Evolutionary conservation across 2,113 vertebrate species (phyloP).

Genomic region (Podarcis raffonei): DNA sequence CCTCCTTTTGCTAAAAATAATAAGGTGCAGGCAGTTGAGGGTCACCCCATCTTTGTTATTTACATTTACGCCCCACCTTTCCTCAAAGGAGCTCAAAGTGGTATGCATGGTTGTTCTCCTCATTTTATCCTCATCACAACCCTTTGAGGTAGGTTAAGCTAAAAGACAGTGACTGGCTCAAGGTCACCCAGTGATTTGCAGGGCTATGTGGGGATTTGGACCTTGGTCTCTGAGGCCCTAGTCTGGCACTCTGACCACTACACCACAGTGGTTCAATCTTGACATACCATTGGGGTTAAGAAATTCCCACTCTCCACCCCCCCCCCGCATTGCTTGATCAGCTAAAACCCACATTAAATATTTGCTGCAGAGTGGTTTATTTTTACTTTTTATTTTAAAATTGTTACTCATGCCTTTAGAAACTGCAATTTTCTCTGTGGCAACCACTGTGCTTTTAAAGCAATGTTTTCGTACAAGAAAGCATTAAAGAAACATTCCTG

Average conservation of each 20-base stretch:
- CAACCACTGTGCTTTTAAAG: background rate
- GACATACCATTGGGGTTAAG: background rate
- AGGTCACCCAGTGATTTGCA: too few relatives aligned
- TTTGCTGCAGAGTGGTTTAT: background rate
- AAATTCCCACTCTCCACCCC: background rate
- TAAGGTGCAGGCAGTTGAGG: background rate
- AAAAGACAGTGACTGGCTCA: too few relatives aligned
- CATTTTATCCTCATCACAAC: too few relatives aligned
- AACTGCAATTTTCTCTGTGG: conserved; percentile 18
- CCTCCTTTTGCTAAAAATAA: background rate
- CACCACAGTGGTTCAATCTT: background rate
- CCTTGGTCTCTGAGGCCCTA: too few relatives aligned
- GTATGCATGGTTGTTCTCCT: too few relatives aligned
- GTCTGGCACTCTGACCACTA: background rate
- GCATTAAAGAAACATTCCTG: conserved; percentile 40
- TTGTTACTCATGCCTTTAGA: background rate
- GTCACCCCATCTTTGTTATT: too few relatives aligned
- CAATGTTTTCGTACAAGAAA: conserved; percentile 31
- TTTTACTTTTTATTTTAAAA: conserved; percentile 7
- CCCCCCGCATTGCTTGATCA: background rate
- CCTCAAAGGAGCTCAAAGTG: too few relatives aligned
- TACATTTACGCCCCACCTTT: too few relatives aligned
- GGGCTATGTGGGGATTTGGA: too few relatives aligned
- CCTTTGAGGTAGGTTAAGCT: too few relatives aligned
- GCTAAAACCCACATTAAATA: background rate